Percentiles rank a stretch among this genome's conserved stretches.
phyloP scores from a whole-genome alignment of 2,888 invertebrate genomes.

The Galerucella calmariensis region DNA sequence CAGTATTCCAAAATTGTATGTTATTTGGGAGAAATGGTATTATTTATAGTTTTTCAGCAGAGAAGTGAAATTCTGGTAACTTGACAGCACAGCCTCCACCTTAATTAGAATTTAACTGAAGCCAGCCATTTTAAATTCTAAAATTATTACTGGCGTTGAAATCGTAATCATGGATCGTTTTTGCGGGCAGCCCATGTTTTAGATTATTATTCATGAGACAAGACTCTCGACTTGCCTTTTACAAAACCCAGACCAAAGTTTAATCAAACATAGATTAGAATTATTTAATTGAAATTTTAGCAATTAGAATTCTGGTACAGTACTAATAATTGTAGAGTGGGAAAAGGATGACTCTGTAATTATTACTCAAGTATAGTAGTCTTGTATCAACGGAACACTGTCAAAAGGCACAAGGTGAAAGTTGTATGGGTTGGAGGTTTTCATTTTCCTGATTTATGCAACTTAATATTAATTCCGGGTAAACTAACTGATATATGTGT shows the following conservation, averaged over 20 bases:
- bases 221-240: conserved; percentile 34
- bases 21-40: no score
- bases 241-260: conserved; percentile 43
- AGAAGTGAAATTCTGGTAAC: no score
- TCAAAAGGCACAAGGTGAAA: conserved; percentile 21
- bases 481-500: not conserved
- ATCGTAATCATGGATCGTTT: conserved; percentile 43
- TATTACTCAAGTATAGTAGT: conserved; percentile 28
- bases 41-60: no score
- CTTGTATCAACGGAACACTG: conserved; percentile 30
- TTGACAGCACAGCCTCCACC: conserved; percentile 25
- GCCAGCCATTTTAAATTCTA: conserved; percentile 33
- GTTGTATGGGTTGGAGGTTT: conserved; percentile 10
- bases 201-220: conserved; percentile 38
- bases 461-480: not conserved
- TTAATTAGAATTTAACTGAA: conserved; percentile 31
- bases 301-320: conserved; percentile 46
- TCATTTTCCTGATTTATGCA: not conserved
- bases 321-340: conserved; percentile 44
- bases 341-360: conserved; percentile 39
- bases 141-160: conserved; percentile 38
- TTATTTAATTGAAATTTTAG: conserved; percentile 47
- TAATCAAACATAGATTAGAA: conserved; percentile 48
- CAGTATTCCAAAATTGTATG: no score
- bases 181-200: conserved; percentile 33